Base-by-base conservation (phyloP, 2,797 vertebrate genomes). In the Orientallactaga sibirica region DNA sequence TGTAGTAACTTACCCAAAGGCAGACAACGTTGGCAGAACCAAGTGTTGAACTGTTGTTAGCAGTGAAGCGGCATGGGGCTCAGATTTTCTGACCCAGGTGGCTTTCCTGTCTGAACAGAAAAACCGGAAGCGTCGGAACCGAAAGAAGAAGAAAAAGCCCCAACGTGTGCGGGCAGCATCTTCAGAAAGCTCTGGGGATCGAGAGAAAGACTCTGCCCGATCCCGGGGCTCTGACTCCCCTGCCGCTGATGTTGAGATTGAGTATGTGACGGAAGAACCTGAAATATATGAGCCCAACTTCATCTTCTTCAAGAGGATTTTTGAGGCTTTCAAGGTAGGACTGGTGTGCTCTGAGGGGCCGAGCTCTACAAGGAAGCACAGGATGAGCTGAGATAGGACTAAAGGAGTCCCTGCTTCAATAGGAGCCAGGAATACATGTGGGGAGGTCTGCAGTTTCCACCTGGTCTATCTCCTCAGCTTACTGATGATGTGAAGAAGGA, bases 261-360 rank as follows among this genome's bases (percentile, higher is more conserved):
- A 99, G 94, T 99, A 99, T 0, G 95, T 99, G 88, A 99, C 99
- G 0, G 99, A 99, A 95, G 99, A 99, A 95, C 99, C 99, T 0
- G 99, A 99, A 92, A 99, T 99, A 95, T 99, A 99, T 4, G 99
- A 99, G 96, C 99, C 99, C 88, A 99, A 99, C 96, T 99, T 97
- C 96, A 99, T 99, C 96, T 99, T 99, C 97, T 99, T 99, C 97
- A 99, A 99, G 98, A 98, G 99, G 95, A 99, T 99, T 92, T 99
- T 99, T 52, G 99, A 99, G 82, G 98, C 99, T 0, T 99, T 99
- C 97, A 99, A 99, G 99, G 99, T 99, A 85, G 1, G 24, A 48
- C 27, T 22, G 14, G 24, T 2, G 0, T 25, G 1, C 68, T 29
- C 0, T 20, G 52, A 2, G 25, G 62, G 88, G 62, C 77, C 15